Evolutionary conservation across 2,797 vertebrate genomes (phyloP), one percentile per base, ranked within the genome.

Genomic region (Pelodytes ibericus): DNA sequence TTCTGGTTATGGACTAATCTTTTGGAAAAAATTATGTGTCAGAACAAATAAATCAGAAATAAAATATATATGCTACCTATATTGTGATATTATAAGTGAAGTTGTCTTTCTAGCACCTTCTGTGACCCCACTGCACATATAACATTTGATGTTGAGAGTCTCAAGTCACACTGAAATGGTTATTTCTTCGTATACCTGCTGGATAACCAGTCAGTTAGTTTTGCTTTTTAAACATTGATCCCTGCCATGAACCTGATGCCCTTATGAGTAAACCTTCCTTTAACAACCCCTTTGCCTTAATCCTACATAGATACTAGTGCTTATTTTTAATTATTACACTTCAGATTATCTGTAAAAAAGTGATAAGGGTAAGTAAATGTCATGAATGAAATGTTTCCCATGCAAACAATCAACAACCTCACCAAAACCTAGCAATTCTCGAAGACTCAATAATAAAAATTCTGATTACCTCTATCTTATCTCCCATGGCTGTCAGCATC

Each of bases 351-450:
- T 65, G 15, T 65, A 49, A 10, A 25, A 24, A 51, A 67, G 41
- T 64, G 53, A 26, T 25, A 75, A 56, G 58, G 10, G 29, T 27
- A n/a, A 8, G 15, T 49, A 44, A 72, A 3, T 4, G n/a, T 41
- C 22, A 75, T 1, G 25, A 33, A 20, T 8, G 15, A 4, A 24
- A 80, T 13, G 56, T 24, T 5, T 25, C 25, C 4, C 24, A 51
- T 22, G 9, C 0, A 0, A 71, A 63, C 27, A 49, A 31, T 60
- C 27, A 74, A 70, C 0, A 8, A 31, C 71, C 67, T 53, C 51
- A 57, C 16, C 56, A 75, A 2, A 72, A 66, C 81, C 69, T 68
- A 74, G 56, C 71, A 82, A 79, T 59, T 22, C 63, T 26, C 1
- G 27, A 2, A 6, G 31, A 18, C 15, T 16, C 33, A 65, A 65